A percentile compares a stretch with the other conserved stretches of the same genome.
Evolutionary conservation across 92 coral and sea anemone genomes (phyloP).

Genomic region (Epizoanthus stellaris): DNA sequence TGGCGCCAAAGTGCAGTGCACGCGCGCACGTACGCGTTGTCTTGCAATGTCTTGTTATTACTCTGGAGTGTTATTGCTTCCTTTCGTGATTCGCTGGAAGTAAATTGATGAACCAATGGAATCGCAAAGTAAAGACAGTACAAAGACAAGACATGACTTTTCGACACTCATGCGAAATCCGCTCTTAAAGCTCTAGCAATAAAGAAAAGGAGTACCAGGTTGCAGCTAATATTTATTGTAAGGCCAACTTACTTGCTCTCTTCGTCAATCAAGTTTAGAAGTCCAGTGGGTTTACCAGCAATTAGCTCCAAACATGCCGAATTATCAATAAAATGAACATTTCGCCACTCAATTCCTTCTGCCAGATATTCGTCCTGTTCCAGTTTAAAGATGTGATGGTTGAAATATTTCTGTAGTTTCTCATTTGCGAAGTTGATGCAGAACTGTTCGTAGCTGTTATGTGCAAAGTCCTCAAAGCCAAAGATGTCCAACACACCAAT

Average conservation of each 20-base stretch:
- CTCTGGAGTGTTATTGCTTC: too few relatives aligned
- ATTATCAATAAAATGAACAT: conserved; percentile 90
- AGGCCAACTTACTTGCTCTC: conserved; percentile 74
- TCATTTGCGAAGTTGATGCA: conserved; percentile 99
- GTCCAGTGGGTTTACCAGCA: conserved; percentile 94
- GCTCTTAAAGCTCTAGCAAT: too few relatives aligned
- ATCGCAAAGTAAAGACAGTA: too few relatives aligned
- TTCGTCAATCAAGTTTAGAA: conserved; percentile 91
- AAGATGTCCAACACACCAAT: conserved; percentile 99
- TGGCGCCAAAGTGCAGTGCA: too few relatives aligned
- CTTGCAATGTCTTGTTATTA: too few relatives aligned
- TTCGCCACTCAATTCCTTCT: conserved; percentile 91
- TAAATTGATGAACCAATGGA: too few relatives aligned
- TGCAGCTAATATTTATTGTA: too few relatives aligned
- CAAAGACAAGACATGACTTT: too few relatives aligned
- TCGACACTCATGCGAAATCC: too few relatives aligned
- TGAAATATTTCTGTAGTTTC: conserved; percentile 94
- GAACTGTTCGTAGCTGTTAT: conserved; percentile 96
- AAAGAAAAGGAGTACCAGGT: too few relatives aligned
- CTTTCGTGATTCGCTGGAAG: too few relatives aligned
- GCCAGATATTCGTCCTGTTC: conserved; percentile 97
- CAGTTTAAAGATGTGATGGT: conserved; percentile 90
- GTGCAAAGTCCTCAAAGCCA: conserved; percentile 95
- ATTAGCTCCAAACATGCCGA: conserved; percentile 89
- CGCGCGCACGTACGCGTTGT: too few relatives aligned